A percentile compares a stretch with the other conserved stretches of the same genome.
Conservation (phyloP, 1,140 invertebrate genomes). For the Bombus huntii region DNA sequence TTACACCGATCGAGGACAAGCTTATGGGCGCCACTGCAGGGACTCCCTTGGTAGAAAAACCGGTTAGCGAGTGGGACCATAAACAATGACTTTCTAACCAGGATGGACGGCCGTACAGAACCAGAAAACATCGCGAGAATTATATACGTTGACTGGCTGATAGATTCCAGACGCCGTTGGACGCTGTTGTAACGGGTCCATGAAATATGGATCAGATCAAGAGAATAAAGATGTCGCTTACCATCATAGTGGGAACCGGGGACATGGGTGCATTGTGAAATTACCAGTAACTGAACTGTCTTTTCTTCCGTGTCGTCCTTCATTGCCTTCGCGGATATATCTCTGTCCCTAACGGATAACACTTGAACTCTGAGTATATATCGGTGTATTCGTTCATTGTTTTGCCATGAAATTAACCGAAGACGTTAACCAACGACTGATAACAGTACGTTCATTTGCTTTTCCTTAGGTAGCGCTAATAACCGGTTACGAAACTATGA, state of each 20-base stretch:
- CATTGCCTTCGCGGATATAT: too few relatives aligned
- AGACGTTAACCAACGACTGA: neutral
- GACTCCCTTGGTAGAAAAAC: conserved; percentile 17
- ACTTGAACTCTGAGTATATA: too few relatives aligned
- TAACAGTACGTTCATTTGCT: neutral
- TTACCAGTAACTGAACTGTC: too few relatives aligned
- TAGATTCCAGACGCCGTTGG: conserved; percentile 8
- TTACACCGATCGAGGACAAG: conserved; percentile 23
- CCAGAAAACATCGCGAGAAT: conserved; percentile 17
- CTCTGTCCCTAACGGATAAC: too few relatives aligned
- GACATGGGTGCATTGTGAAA: neutral
- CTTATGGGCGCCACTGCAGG: neutral
- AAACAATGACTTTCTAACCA: conserved; percentile 72
- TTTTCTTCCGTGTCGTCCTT: too few relatives aligned
- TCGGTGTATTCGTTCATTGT: too few relatives aligned
- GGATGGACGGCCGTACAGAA: conserved; percentile 19
- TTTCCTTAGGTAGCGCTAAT: neutral
- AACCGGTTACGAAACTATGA: neutral
- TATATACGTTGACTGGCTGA: neutral
- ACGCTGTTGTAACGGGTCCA: conserved; percentile 11
- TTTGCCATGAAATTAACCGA: too few relatives aligned
- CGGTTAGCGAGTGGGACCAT: conserved; percentile 54
- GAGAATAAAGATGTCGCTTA: conserved; percentile 13
- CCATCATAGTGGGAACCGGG: neutral
- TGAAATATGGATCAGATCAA: conserved; percentile 1